phyloP scores from a whole-genome alignment of 2,113 vertebrate species.

The Albula glossodonta region DNA sequence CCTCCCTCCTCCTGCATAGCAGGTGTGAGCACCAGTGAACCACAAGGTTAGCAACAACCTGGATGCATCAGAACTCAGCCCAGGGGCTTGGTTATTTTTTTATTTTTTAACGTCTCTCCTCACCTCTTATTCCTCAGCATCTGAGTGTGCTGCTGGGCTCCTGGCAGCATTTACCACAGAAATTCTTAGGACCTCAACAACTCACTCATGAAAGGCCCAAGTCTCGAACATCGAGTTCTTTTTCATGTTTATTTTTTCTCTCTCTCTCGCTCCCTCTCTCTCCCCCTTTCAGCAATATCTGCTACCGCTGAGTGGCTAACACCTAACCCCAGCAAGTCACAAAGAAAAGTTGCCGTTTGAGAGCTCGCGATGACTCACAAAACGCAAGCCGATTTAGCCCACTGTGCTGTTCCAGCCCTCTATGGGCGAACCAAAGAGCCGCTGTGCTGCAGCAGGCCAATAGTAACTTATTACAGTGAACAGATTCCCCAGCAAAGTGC shows the following conservation, averaged over 20 bases:
- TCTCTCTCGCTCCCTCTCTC: too few relatives aligned
- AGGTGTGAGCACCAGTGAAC: background rate
- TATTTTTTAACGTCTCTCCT: too few relatives aligned
- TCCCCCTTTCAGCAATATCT: background rate
- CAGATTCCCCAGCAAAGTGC: background rate
- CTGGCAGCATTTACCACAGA: background rate
- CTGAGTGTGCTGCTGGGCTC: background rate
- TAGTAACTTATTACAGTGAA: background rate
- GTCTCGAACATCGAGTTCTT: background rate
- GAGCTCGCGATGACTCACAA: conserved; percentile 6
- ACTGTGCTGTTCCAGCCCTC: background rate
- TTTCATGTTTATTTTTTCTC: background rate
- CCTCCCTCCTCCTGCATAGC: conserved; percentile 7
- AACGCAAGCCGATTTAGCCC: conserved; percentile 2
- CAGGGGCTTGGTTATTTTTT: background rate
- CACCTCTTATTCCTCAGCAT: background rate
- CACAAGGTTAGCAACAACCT: background rate
- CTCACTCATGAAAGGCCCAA: background rate
- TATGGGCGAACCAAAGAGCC: background rate
- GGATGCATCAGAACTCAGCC: background rate
- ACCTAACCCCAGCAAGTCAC: background rate
- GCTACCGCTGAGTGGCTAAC: background rate
- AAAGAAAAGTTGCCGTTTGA: conserved; percentile 6
- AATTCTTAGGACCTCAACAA: background rate
- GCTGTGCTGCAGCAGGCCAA: background rate